Conservation (phyloP, 2,797 vertebrate species). For the Enteromius radiatus region DNA sequence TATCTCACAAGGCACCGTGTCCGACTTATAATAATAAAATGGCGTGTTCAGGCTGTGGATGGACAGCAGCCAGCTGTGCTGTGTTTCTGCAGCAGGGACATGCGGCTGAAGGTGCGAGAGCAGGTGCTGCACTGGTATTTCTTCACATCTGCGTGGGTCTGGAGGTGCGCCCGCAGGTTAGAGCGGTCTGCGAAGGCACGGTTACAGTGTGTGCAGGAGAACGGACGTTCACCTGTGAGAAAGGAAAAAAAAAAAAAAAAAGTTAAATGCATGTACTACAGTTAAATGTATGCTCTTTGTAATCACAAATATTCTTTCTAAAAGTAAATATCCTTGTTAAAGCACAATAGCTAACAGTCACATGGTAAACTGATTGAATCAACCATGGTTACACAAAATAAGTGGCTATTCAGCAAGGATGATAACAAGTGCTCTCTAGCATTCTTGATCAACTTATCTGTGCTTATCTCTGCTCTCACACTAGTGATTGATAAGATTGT, state of each 20-base stretch:
- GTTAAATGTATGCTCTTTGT: background rate
- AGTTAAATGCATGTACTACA: constrained; percentile 12
- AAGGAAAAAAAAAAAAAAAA: background rate
- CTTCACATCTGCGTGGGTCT: constrained; percentile 96
- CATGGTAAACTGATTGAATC: constrained; percentile 73
- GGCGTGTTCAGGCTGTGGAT: constrained; percentile 67
- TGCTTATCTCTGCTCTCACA: constrained; percentile 56
- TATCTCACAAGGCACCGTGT: constrained; percentile 45
- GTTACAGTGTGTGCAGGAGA: constrained; percentile 89
- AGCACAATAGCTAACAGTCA: background rate
- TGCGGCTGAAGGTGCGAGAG: constrained; percentile 94
- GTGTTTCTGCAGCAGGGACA: constrained; percentile 96
- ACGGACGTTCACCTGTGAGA: constrained; percentile 76
- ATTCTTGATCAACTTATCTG: constrained; percentile 68
- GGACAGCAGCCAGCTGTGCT: constrained; percentile 89
- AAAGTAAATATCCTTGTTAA: background rate
- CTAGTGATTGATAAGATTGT: constrained; percentile 69
- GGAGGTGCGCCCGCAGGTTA: constrained; percentile 94
- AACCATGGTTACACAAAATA: constrained; percentile 66
- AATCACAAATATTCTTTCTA: background rate
- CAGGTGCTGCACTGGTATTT: constrained; percentile 94
- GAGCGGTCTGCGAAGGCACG: constrained; percentile 96
- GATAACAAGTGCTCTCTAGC: constrained; percentile 64
- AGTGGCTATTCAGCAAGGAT: constrained; percentile 66
- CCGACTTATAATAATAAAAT: constrained; percentile 42